A percentile compares a stretch with the other conserved stretches of the same genome.
These are phyloP conservation scores for Rhabdophis nuchalis DNA, from an alignment of 2,797 vertebrate genomes.

Conservation along the genomic window DNA sequence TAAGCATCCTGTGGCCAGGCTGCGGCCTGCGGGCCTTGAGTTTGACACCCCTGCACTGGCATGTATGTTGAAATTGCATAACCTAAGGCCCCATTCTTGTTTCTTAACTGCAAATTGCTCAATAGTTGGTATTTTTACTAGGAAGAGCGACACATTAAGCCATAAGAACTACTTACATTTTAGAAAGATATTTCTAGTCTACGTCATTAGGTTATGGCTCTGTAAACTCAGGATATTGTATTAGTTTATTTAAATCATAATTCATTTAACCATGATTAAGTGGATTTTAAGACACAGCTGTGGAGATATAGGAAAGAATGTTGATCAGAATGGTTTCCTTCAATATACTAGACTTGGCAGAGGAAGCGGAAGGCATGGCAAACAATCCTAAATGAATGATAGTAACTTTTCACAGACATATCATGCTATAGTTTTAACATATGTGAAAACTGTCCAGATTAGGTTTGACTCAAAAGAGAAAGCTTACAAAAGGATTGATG, in stretches of 20 bases:
- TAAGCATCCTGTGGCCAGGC: no score
- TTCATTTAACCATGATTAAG: neutral
- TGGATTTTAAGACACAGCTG: neutral
- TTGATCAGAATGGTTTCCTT: neutral
- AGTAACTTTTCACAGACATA: neutral
- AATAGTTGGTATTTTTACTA: neutral
- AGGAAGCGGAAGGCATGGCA: neutral
- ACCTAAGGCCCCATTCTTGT: neutral
- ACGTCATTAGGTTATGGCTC: neutral
- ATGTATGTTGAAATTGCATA: neutral
- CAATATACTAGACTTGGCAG: neutral
- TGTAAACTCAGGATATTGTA: neutral
- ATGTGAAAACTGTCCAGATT: neutral
- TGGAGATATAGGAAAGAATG: neutral
- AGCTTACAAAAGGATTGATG: constrained; percentile 5
- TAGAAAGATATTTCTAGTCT: neutral
- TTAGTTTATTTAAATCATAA: neutral
- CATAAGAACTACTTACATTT: neutral
- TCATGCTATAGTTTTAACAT: neutral
- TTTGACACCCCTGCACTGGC: no score
- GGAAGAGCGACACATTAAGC: neutral
- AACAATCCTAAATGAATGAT: neutral
- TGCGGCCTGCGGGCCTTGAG: no score
- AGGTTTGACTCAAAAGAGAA: constrained; percentile 13
- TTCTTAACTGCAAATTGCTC: neutral